Base-by-base conservation (phyloP, 2,888 invertebrate species). In the Acrocera orbiculus region DNA sequence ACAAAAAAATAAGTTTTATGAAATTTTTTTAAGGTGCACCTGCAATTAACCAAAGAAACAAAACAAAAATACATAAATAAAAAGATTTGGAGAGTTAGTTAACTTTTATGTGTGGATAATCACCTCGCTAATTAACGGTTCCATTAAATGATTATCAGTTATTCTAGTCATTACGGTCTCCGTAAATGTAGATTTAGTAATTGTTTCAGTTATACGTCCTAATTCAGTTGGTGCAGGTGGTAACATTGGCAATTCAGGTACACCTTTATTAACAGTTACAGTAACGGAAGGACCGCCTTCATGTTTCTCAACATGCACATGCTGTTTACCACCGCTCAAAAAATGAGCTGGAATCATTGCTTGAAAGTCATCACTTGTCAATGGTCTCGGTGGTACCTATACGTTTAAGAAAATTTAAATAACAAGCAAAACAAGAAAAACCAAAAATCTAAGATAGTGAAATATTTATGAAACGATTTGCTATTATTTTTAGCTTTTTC, bases 111-210 rank as follows among this genome's bases (percentile, higher is more conserved):
- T n/a, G n/a, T 37, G 51, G 52, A 57, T 59, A 60, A 50, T 59
- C 76, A 87, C 89, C 86, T 89, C 87, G 58, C 79, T 76, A 63
- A 85, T 78, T 62, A 86, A 69, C 53, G 83, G 82, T 62, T 71
- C 75, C 61, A 76, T 71, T 66, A 83, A 73, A 61, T 78, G 74
- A 70, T 90, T 90, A 67, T 89, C 86, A 51, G 90, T 90, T 65
- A 89, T 76, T 56, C 90, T 71, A 48, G 89, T 90, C 65, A 89
- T 87, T 47, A 86, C 85, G 45, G 87, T 89, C 70, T 90, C 89
- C 54, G 89, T 89, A 69, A 87, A 80, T 47, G 89, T 89, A 57
- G 87, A 85, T 73, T 87, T 89, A 62, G 89, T 90, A 70, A 90
- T 83, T 62, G 82, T 85, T 69, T 90, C 90, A 47, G 87, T 89